These are phyloP conservation scores for Idaea straminata DNA, from an alignment of 2,888 invertebrate genomes.

Conservation along the genomic window DNA sequence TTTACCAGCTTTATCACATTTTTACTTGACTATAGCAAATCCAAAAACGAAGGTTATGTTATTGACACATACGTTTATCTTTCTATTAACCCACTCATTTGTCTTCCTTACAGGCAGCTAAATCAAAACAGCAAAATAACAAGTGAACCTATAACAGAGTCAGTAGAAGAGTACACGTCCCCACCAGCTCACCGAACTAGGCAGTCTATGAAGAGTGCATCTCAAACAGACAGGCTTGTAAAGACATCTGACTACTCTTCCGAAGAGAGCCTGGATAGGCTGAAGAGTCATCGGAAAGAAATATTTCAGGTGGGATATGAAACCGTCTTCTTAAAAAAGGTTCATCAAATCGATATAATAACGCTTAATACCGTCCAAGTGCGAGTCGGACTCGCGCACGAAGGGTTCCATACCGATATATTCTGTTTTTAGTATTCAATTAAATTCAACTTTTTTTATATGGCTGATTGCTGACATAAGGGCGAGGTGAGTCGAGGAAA, in stretches of 20 bases:
- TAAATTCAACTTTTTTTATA: too few species aligned
- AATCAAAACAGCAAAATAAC: constrained; percentile 39
- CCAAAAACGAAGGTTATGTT: too few species aligned
- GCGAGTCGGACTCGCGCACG: too few species aligned
- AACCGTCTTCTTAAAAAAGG: background rate
- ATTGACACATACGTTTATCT: too few species aligned
- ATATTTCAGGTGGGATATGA: constrained; percentile 51
- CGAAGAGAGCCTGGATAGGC: constrained; percentile 62
- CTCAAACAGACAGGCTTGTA: constrained; percentile 43
- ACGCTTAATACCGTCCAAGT: background rate
- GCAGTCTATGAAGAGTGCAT: constrained; percentile 43
- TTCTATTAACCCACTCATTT: background rate
- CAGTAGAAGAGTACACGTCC: constrained; percentile 43
- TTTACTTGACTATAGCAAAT: too few species aligned
- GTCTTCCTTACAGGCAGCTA: constrained; percentile 50
- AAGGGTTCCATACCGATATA: too few species aligned
- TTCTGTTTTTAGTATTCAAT: too few species aligned
- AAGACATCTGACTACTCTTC: constrained; percentile 83
- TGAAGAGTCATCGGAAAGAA: constrained; percentile 56
- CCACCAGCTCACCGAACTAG: constrained; percentile 58
- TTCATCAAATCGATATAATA: background rate
- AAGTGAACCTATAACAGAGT: constrained; percentile 47
- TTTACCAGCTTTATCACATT: too few species aligned
- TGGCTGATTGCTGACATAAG: too few species aligned
- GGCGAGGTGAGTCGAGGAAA: too few species aligned